Evolutionary conservation across 2,888 invertebrate species (phyloP).

Genomic region (Mactromeris polynyma): DNA sequence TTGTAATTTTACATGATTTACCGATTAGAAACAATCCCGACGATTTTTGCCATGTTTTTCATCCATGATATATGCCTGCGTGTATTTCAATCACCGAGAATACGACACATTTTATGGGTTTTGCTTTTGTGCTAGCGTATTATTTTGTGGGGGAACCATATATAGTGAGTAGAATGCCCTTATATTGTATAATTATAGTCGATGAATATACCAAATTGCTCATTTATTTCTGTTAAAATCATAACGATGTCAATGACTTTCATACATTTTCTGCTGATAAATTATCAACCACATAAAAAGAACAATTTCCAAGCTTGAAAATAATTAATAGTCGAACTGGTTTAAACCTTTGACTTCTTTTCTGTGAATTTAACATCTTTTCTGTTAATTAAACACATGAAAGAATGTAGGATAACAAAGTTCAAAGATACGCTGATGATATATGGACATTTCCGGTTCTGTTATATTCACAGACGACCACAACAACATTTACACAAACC

Average conservation of each 20-base stretch:
- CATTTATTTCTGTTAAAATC: neutral
- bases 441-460: constrained; percentile 10
- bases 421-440: constrained; percentile 21
- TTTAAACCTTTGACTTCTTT: neutral
- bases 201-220: too few species aligned
- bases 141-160: neutral
- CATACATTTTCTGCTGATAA: neutral
- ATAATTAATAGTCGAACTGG: neutral
- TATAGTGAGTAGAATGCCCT: neutral
- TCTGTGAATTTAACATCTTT: neutral
- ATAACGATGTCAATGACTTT: neutral
- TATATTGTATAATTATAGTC: neutral
- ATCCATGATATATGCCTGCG: neutral
- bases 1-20: constrained; percentile 16
- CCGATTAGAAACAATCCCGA: neutral
- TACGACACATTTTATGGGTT: neutral
- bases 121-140: neutral
- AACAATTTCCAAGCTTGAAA: neutral
- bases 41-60: neutral
- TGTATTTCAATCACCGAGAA: neutral
- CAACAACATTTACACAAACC: constrained; percentile 21
- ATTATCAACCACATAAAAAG: neutral
- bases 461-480: neutral
- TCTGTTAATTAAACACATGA: constrained; percentile 19
- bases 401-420: neutral